Base-by-base conservation (phyloP, 2,888 invertebrate genomes). In the Cynaeus angustus region DNA sequence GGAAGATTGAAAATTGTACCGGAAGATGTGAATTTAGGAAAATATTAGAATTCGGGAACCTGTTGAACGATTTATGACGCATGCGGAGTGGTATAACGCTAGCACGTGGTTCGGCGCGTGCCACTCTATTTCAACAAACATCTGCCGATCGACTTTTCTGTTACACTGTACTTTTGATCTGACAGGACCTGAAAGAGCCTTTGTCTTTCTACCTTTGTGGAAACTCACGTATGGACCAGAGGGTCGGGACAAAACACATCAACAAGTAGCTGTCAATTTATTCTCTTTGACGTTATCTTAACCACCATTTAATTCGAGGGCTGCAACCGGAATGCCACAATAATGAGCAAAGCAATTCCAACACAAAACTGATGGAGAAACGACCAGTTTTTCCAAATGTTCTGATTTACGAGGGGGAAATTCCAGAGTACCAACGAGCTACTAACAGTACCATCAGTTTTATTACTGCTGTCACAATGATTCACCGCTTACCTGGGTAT, bases 51-150 rank as follows among this genome's bases (percentile, higher is more conserved):
- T 62, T 45, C 61, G 67, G 64, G 68, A 73, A 75, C 76, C 76
- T 76, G 76, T 76, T 76, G 74, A 68, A 21, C 64, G 59, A 58
- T 66, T 68, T 66, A 61, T 61, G 56, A 70, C 73, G 74, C 73
- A 72, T 70, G 73, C 77, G 75, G 56, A 70, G 56, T 65, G 62
- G 55, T 52, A 70, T 71, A 74, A 72, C 68, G 66, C 46, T 68
- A 75, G 75, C 75, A 75, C 77, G 77, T 75, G 77, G 72, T 71
- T 66, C 70, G 75, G 75, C 77, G 73, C 75, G 77, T 75, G 77
- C 75, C 77, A 74, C 69, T 68, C 68, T 68, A 71, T 71, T 64
- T 65, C 37, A 67, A 61, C 52, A 41, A 68, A 58, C 75, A 77
- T 73, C 77, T 76, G 77, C 74, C 75, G 75, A 75, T 75, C 56